Conservation (phyloP, 2,113 vertebrate species). For the Cottus gobio region DNA sequence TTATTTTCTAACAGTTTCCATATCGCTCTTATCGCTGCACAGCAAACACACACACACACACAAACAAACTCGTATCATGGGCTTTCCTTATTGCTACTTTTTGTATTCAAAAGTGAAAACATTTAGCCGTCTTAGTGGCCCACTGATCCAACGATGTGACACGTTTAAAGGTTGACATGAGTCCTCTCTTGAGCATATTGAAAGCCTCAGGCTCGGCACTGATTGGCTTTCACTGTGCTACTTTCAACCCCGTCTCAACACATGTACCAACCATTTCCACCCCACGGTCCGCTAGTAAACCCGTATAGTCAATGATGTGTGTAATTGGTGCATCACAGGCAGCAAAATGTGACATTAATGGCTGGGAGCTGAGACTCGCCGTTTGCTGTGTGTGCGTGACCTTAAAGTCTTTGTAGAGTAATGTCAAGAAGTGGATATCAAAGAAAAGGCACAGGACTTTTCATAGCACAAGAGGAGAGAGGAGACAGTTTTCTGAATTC, state of each 20-base stretch:
- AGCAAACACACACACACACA: slow-evolving; percentile 35
- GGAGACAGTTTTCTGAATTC: neutral
- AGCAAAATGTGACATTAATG: slow-evolving; percentile 27
- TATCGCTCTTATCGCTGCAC: slow-evolving; percentile 66
- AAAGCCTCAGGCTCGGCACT: slow-evolving; percentile 29
- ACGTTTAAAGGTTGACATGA: slow-evolving; percentile 51
- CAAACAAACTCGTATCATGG: slow-evolving; percentile 50
- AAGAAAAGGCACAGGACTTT: neutral
- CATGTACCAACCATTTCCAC: slow-evolving; percentile 29
- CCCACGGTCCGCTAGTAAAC: slow-evolving; percentile 8
- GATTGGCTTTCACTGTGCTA: slow-evolving; percentile 26
- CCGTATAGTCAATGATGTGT: slow-evolving; percentile 38
- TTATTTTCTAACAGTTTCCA: no score
- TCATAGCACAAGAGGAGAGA: neutral
- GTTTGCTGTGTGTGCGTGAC: neutral
- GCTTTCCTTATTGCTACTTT: slow-evolving; percentile 55
- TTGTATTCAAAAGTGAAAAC: slow-evolving; percentile 57
- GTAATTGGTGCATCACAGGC: slow-evolving; percentile 50
- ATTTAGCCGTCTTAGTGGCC: slow-evolving; percentile 54
- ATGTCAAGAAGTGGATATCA: neutral
- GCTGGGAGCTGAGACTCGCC: neutral
- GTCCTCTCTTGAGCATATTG: slow-evolving; percentile 31
- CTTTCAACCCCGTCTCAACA: slow-evolving; percentile 29
- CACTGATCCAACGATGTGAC: slow-evolving; percentile 47
- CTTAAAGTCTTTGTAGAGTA: neutral